phyloP scores from a whole-genome alignment of 2,113 vertebrate genomes.

The Hymenochirus boettgeri region DNA sequence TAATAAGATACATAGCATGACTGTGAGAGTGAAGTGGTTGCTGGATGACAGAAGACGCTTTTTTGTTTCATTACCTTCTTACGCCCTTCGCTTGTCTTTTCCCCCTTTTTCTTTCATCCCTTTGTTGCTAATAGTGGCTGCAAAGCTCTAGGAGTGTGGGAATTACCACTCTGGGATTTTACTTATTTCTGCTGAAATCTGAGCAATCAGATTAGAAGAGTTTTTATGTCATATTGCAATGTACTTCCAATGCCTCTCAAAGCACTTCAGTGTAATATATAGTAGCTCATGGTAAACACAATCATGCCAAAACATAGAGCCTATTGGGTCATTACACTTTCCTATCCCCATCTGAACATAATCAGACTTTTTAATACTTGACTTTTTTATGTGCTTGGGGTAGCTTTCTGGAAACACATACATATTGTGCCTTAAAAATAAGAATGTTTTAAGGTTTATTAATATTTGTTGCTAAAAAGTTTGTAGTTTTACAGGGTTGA shows the following conservation, averaged over 20 bases:
- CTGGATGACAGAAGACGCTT: constrained; percentile 22
- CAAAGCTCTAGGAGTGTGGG: constrained; percentile 20
- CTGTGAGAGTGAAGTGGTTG: constrained; percentile 25
- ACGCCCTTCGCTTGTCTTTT: constrained; percentile 3
- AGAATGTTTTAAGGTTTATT: too few relatives aligned
- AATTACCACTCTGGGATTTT: constrained; percentile 32
- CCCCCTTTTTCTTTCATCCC: background rate
- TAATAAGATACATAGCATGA: constrained; percentile 30
- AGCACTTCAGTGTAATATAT: constrained; percentile 26
- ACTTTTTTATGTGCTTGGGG: background rate
- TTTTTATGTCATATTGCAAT: constrained; percentile 25
- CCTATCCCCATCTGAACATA: background rate
- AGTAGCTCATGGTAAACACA: constrained; percentile 25
- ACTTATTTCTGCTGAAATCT: constrained; percentile 25
- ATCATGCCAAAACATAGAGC: constrained; percentile 11
- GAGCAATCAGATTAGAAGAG: constrained; percentile 29
- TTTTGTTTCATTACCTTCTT: constrained; percentile 25
- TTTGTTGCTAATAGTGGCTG: background rate
- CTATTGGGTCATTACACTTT: constrained; percentile 1
- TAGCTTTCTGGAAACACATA: background rate
- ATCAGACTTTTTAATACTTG: background rate
- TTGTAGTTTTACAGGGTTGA: too few relatives aligned
- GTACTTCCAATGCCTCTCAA: constrained; percentile 22
- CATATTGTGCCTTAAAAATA: too few relatives aligned
- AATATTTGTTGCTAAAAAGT: too few relatives aligned